These are phyloP conservation scores for Damaliscus lunatus DNA, from an alignment of 2,113 vertebrate species.

Conservation along the genomic window DNA sequence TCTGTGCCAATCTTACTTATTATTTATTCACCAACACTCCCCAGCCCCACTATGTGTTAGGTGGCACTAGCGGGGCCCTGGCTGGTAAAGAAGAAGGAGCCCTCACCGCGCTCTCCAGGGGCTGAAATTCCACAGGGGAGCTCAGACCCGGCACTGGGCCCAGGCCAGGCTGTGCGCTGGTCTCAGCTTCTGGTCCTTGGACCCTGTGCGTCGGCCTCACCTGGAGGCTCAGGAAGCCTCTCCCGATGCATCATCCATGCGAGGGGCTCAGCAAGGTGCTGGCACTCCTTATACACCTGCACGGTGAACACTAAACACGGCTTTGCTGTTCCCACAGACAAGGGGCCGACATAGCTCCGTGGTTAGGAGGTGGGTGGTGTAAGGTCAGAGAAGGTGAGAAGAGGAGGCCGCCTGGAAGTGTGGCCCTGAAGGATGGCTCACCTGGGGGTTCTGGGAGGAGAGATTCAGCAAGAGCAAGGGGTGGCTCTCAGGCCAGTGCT, in stretches of 20 bases:
- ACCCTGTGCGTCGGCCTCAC: fast-evolving
- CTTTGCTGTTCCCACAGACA: fast-evolving
- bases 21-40: neutral
- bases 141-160: too few species aligned
- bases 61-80: fast-evolving
- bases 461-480: neutral
- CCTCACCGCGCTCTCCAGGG: fast-evolving
- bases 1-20: neutral
- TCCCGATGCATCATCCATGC: fast-evolving
- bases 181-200: fast-evolving
- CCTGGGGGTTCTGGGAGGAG: neutral
- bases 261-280: fast-evolving
- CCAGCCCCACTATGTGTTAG: neutral
- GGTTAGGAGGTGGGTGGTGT: fast-evolving
- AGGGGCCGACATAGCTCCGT: fast-evolving
- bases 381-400: neutral
- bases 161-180: fast-evolving
- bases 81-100: neutral
- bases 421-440: neutral
- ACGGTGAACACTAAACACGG: fast-evolving
- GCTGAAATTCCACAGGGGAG: too few species aligned
- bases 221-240: fast-evolving
- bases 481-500: fast-evolving
- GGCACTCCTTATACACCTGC: fast-evolving
- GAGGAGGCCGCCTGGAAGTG: fast-evolving